phyloP scores from a whole-genome alignment of 1,140 invertebrate species.

The Magallana gigas region DNA sequence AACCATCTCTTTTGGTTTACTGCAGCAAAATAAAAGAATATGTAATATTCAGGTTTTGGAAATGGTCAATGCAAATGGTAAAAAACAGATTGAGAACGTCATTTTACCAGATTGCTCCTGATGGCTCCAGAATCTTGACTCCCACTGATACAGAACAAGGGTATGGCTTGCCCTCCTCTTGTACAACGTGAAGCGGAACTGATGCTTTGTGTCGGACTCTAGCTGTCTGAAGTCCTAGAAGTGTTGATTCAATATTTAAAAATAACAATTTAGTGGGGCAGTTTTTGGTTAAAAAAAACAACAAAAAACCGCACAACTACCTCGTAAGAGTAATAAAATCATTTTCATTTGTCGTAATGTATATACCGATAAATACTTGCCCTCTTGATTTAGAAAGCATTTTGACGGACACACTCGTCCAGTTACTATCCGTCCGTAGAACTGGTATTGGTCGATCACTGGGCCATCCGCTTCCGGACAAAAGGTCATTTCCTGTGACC shows the following conservation, averaged over 20 bases:
- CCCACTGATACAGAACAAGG: neutral
- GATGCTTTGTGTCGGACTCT: neutral
- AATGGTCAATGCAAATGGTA: too few relatives aligned
- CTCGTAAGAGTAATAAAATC: too few relatives aligned
- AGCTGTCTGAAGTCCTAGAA: neutral
- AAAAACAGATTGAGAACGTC: too few relatives aligned
- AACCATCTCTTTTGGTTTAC: neutral
- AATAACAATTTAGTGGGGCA: too few relatives aligned
- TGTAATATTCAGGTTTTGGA: too few relatives aligned
- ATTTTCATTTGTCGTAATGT: too few relatives aligned
- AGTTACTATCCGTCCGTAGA: constrained; percentile 1
- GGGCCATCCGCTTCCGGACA: neutral
- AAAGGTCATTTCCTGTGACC: neutral
- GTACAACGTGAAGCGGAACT: neutral
- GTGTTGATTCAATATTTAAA: too few relatives aligned
- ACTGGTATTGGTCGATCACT: neutral
- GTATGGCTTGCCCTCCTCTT: neutral
- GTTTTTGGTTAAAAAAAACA: too few relatives aligned
- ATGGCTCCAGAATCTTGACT: neutral
- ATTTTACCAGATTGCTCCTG: neutral
- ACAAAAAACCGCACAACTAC: too few relatives aligned
- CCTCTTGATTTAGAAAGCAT: neutral
- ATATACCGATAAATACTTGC: neutral
- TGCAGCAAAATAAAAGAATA: neutral
- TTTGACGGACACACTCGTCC: neutral